These are phyloP conservation scores for Pteria penguin DNA, from an alignment of 2,888 invertebrate species.

Conservation along the genomic window DNA sequence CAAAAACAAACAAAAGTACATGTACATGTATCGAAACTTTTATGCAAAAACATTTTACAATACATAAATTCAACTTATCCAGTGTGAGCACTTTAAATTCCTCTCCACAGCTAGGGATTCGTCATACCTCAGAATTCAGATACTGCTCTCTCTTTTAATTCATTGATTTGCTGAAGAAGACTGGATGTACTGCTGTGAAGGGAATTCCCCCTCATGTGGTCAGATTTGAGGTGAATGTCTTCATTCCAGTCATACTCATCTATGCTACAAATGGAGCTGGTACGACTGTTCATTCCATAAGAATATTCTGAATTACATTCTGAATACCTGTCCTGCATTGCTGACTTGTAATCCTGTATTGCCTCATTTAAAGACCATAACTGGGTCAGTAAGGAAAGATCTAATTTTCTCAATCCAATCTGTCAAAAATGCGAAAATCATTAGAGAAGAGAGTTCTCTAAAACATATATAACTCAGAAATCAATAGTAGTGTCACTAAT, in stretches of 20 bases:
- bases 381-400: constrained; percentile 92
- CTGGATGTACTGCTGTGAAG: constrained; percentile 69
- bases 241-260: constrained; percentile 60
- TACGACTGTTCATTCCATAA: constrained; percentile 63
- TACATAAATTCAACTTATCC: too few species aligned
- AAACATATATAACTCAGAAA: too few species aligned
- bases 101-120: too few species aligned
- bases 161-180: constrained; percentile 71
- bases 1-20: too few species aligned
- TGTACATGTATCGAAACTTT: too few species aligned
- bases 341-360: constrained; percentile 91
- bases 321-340: constrained; percentile 78
- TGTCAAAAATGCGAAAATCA: constrained; percentile 83
- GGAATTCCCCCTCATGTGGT: constrained; percentile 55
- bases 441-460: too few species aligned
- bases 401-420: constrained; percentile 93
- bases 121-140: constrained; percentile 64
- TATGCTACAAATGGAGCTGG: constrained; percentile 70
- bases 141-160: constrained; percentile 67
- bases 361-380: constrained; percentile 95
- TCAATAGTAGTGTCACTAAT: too few species aligned
- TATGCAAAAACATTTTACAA: too few species aligned
- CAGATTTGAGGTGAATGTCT: constrained; percentile 52
- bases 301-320: constrained; percentile 75
- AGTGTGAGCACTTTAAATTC: too few species aligned